Evolutionary conservation across 2,113 vertebrate species (phyloP).

Genomic region (Percina caprodes): DNA sequence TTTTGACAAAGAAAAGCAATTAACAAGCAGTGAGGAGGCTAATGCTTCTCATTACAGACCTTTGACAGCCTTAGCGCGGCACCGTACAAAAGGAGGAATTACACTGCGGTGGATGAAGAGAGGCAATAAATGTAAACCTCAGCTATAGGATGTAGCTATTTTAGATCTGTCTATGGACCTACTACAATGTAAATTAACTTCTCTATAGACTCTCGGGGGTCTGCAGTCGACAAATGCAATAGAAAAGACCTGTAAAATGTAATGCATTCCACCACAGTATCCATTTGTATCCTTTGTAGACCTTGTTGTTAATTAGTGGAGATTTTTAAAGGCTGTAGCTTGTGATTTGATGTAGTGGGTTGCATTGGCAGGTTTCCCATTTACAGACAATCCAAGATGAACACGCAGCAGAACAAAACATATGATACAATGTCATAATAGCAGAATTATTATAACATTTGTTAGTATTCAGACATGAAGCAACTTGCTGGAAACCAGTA

Average conservation of each 20-base stretch:
- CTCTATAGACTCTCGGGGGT: conserved; percentile 5
- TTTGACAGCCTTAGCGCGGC: conserved; percentile 49
- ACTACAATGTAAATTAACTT: conserved; percentile 31
- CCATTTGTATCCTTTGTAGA: background rate
- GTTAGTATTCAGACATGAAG: background rate
- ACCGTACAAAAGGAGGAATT: conserved; percentile 63
- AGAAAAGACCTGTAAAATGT: background rate
- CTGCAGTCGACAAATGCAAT: conserved; percentile 9
- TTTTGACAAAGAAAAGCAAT: conserved; percentile 81
- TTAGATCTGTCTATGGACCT: conserved; percentile 13
- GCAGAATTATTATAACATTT: background rate
- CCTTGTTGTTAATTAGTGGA: background rate
- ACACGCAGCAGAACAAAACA: background rate
- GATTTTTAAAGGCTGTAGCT: background rate
- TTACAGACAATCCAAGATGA: background rate
- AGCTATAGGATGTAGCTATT: conserved; percentile 44
- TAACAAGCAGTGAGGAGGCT: conserved; percentile 63
- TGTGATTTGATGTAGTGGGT: background rate
- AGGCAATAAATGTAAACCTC: conserved; percentile 45
- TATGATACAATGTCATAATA: background rate
- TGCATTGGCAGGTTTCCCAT: background rate
- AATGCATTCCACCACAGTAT: conserved; percentile 8
- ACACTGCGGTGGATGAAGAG: conserved; percentile 28
- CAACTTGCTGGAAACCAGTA: background rate
- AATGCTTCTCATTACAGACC: conserved; percentile 68